phyloP scores from a whole-genome alignment of 2,113 vertebrate species.

The Tragelaphus strepsiceros region DNA sequence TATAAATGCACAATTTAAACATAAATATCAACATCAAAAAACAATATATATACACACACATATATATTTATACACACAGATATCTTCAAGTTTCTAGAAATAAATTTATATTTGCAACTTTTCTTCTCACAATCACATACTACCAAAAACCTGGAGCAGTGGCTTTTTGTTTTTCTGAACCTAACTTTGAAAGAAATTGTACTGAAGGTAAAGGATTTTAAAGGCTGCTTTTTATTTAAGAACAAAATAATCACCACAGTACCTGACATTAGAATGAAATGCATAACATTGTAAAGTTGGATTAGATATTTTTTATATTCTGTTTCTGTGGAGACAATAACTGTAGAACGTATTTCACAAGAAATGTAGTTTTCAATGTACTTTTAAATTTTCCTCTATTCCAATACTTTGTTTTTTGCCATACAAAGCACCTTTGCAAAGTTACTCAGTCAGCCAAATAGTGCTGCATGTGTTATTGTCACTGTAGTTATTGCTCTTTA shows the following conservation, averaged over 20 bases:
- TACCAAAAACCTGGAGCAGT: not conserved
- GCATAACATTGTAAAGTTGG: constrained; percentile 30
- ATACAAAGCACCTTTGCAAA: not conserved
- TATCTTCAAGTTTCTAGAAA: not conserved
- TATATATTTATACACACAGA: constrained; percentile 62
- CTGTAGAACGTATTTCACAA: not conserved
- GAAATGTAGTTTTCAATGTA: not conserved
- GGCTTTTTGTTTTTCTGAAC: constrained; percentile 5
- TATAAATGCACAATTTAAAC: constrained; percentile 76
- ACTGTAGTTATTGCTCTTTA: not conserved
- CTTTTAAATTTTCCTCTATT: not conserved
- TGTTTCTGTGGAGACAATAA: constrained; percentile 58
- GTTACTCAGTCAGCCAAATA: not conserved
- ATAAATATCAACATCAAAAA: constrained; percentile 60
- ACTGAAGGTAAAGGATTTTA: not conserved
- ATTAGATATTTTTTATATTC: constrained; percentile 45
- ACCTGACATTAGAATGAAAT: constrained; percentile 38
- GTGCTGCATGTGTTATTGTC: not conserved
- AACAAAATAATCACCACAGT: constrained; percentile 6
- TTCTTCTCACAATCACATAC: not conserved
- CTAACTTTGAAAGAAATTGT: constrained; percentile 42
- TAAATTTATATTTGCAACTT: constrained; percentile 5
- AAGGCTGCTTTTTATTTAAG: not conserved
- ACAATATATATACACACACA: not conserved
- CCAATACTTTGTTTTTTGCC: not conserved